Conservation (phyloP, 2,113 vertebrate species). For the Steatornis caripensis region DNA sequence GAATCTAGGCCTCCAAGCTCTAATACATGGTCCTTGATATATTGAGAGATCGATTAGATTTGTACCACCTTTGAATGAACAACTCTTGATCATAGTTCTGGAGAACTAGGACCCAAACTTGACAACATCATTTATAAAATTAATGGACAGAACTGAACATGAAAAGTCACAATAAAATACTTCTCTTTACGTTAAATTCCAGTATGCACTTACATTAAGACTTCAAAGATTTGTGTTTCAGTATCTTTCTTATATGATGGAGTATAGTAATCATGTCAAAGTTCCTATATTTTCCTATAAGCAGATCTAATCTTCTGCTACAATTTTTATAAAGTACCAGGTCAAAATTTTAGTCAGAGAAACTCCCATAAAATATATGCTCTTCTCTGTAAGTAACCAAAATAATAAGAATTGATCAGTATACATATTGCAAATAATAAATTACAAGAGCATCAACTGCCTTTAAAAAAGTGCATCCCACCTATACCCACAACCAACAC, state of each 20-base stretch:
- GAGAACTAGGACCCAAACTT: background rate
- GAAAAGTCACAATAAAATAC: background rate
- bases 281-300: background rate
- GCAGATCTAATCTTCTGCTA: background rate
- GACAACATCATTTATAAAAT: background rate
- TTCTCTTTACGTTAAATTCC: background rate
- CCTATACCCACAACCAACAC: background rate
- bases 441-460: background rate
- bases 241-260: background rate
- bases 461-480: background rate
- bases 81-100: background rate
- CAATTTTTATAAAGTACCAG: background rate
- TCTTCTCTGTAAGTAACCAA: background rate
- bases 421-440: background rate
- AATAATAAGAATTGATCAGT: background rate
- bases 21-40: background rate
- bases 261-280: background rate
- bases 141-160: background rate
- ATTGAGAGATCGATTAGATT: background rate
- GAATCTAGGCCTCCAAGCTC: background rate
- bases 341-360: background rate
- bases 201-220: background rate
- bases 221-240: background rate
- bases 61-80: background rate
- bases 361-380: background rate